phyloP scores from a whole-genome alignment of 2,797 vertebrate genomes.

The Neopelma chrysocephalum region DNA sequence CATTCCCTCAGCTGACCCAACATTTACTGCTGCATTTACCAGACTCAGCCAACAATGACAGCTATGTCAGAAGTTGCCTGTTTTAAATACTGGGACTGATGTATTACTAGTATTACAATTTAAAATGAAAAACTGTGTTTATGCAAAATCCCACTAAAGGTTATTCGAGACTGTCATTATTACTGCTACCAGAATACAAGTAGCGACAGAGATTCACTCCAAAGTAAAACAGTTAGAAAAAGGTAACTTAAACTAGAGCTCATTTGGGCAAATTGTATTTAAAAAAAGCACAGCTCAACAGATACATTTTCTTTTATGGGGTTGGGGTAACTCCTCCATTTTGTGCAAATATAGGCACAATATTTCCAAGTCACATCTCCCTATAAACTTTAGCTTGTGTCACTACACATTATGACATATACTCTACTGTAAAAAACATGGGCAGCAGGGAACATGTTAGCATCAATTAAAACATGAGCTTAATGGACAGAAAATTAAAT shows the following conservation, averaged over 20 bases:
- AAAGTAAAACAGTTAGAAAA: background rate
- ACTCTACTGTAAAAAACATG: background rate
- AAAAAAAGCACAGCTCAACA: background rate
- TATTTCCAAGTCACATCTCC: background rate
- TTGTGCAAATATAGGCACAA: background rate
- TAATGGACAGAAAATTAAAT: background rate
- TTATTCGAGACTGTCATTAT: background rate
- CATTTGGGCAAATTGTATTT: background rate
- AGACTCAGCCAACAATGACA: background rate
- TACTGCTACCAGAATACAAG: background rate
- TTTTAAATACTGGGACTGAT: background rate
- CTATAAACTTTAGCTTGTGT: background rate
- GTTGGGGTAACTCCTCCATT: background rate
- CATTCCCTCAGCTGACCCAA: background rate
- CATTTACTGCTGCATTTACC: background rate
- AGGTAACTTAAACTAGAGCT: background rate
- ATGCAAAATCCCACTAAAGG: background rate
- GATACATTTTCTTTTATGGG: background rate
- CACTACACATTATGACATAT: background rate
- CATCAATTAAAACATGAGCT: background rate
- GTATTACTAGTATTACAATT: background rate
- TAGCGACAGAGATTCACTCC: background rate
- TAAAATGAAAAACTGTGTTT: background rate
- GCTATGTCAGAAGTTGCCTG: background rate
- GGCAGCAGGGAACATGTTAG: background rate